Evolutionary conservation across 2,888 invertebrate genomes (phyloP).

Genomic region (Drosophila tanythrix): DNA sequence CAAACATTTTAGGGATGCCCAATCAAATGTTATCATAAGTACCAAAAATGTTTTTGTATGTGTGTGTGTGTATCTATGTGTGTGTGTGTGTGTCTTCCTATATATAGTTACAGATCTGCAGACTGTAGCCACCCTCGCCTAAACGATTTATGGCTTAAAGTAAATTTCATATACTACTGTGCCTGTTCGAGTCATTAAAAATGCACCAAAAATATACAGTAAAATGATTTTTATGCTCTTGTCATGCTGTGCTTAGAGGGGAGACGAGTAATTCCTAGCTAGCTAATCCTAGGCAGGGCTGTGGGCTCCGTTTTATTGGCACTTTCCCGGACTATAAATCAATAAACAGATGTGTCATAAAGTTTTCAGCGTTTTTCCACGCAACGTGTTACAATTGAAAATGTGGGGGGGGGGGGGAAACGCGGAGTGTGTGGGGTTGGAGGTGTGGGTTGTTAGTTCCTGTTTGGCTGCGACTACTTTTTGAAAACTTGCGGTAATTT

Average conservation of each 20-base stretch:
- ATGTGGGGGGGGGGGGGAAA: neutral
- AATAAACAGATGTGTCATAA: conserved; percentile 80
- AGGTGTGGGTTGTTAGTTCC: conserved; percentile 7
- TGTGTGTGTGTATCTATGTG: neutral
- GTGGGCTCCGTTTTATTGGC: conserved; percentile 70
- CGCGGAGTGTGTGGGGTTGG: neutral
- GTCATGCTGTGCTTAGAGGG: neutral
- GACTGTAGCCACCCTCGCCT: conserved; percentile 54
- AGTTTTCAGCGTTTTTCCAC: conserved; percentile 62
- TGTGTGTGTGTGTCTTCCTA: conserved; percentile 34
- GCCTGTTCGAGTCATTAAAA: conserved; percentile 59
- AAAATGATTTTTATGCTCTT: conserved; percentile 61
- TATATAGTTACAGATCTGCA: conserved; percentile 47
- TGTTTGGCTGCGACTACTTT: conserved; percentile 14
- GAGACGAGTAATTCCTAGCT: neutral
- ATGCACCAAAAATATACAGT: conserved; percentile 69
- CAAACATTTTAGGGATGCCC: conserved; percentile 22
- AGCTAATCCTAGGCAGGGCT: conserved; percentile 51
- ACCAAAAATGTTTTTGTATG: conserved; percentile 17
- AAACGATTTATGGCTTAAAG: conserved; percentile 68
- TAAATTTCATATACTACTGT: conserved; percentile 10
- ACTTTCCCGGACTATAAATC: conserved; percentile 79
- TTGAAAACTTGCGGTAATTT: conserved; percentile 37
- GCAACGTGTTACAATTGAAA: conserved; percentile 10
- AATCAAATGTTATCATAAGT: conserved; percentile 69